Evolutionary conservation across 2,797 vertebrate species (phyloP).

Genomic region (Ptychadena robeensis): DNA sequence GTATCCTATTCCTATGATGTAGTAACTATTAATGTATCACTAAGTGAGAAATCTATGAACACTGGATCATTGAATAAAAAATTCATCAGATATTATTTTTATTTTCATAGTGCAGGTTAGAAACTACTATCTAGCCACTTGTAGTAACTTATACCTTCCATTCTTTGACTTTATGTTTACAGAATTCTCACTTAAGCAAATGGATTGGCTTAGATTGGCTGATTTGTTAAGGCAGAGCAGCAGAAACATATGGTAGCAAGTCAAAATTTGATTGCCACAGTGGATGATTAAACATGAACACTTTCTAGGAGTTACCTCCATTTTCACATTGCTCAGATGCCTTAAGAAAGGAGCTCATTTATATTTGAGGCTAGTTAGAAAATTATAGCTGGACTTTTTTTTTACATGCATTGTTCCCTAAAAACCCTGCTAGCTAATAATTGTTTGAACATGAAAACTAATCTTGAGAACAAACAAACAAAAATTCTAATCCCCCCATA

Average conservation of each 20-base stretch:
- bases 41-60: not conserved
- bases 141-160: not conserved
- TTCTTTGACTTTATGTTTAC: not conserved
- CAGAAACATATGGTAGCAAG: not conserved
- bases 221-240: not conserved
- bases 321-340: not conserved
- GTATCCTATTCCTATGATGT: not conserved
- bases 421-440: not conserved
- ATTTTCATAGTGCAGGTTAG: not conserved
- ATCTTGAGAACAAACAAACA: constrained; percentile 4
- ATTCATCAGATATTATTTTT: not conserved
- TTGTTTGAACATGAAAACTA: not conserved
- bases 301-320: not conserved
- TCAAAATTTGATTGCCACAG: too few species aligned
- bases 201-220: not conserved
- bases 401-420: constrained; percentile 3
- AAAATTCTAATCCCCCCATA: not conserved
- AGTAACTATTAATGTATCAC: not conserved
- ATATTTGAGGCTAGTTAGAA: not conserved
- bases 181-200: not conserved
- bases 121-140: not conserved
- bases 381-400: constrained; percentile 7
- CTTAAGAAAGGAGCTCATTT: not conserved
- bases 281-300: not conserved
- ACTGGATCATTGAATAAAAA: not conserved